Conservation (phyloP, 1,140 invertebrate species). For the Camponotus pennsylvanicus region DNA sequence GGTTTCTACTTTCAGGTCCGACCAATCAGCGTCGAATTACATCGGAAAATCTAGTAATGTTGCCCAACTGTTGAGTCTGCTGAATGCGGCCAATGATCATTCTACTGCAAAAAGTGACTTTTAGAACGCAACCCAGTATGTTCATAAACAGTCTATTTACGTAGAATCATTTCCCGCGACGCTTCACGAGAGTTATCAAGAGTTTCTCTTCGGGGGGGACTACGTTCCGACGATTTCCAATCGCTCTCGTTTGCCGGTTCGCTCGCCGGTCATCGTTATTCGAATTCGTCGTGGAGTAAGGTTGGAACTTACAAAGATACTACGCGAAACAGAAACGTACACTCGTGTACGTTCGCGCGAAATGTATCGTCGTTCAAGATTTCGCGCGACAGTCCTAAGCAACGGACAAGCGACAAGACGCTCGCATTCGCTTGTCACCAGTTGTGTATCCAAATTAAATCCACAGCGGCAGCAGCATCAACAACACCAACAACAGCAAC, state of each 20-base stretch:
- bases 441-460: not conserved
- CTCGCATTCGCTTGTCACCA: constrained; percentile 18
- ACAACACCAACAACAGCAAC: not conserved
- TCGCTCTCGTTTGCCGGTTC: not conserved
- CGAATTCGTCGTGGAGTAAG: not conserved
- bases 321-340: constrained; percentile 55
- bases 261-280: not conserved
- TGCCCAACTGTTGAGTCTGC: too few relatives aligned
- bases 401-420: constrained; percentile 26
- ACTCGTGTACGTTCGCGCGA: constrained; percentile 64
- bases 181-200: constrained; percentile 29
- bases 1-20: too few relatives aligned
- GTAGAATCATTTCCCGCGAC: not conserved
- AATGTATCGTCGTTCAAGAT: constrained; percentile 62
- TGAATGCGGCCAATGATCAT: too few relatives aligned
- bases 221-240: not conserved
- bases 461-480: not conserved
- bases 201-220: not conserved
- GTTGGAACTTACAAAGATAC: not conserved
- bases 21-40: too few relatives aligned
- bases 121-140: not conserved
- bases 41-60: too few relatives aligned
- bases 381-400: constrained; percentile 54
- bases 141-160: constrained; percentile 2
- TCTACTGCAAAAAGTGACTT: too few relatives aligned